phyloP scores from a whole-genome alignment of 2,113 vertebrate species.

The Pardalotus punctatus region DNA sequence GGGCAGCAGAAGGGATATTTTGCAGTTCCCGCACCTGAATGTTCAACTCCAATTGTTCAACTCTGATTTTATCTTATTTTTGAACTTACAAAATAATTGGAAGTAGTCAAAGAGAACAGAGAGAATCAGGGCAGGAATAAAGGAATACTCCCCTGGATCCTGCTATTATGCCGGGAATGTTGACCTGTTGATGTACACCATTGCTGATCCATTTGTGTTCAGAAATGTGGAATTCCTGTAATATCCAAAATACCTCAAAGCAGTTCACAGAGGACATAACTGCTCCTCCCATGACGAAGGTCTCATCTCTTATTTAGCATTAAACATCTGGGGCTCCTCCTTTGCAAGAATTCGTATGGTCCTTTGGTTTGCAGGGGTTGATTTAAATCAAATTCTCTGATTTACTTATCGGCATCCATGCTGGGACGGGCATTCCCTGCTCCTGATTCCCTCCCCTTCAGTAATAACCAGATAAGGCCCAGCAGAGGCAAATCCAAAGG shows the following conservation, averaged over 20 bases:
- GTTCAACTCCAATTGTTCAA: background rate
- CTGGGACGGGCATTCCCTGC: background rate
- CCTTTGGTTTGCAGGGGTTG: background rate
- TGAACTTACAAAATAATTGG: background rate
- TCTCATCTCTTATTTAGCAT: background rate
- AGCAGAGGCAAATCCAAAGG: background rate
- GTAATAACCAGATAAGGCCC: rapidly evolving
- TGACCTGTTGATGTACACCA: no score
- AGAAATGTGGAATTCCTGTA: background rate
- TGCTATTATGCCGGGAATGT: background rate
- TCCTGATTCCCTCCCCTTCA: background rate
- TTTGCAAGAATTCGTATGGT: background rate
- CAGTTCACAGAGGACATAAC: background rate
- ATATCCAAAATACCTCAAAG: background rate
- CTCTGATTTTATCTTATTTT: background rate
- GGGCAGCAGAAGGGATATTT: background rate
- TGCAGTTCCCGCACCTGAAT: background rate
- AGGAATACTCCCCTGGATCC: background rate
- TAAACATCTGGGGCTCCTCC: background rate
- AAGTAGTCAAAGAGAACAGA: background rate
- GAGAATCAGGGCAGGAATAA: background rate
- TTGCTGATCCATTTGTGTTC: background rate
- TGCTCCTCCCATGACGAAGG: background rate
- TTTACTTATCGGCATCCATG: rapidly evolving
- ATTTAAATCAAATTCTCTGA: background rate